Evolutionary conservation across 2,888 invertebrate species (phyloP), one percentile per base, ranked within the genome.

Genomic region (Helicoverpa assulta): DNA sequence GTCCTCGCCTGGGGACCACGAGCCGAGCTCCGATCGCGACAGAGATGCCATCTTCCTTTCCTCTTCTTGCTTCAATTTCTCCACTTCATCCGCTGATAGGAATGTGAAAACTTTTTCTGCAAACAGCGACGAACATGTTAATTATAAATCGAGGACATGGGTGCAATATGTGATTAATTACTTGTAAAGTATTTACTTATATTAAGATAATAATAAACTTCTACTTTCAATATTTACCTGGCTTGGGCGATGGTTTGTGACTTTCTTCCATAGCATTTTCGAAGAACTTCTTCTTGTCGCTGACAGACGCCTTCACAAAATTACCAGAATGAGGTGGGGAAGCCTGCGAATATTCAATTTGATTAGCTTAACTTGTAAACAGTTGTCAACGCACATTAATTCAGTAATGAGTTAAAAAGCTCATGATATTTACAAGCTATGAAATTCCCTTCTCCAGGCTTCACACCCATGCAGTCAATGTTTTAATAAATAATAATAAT

Each of bases 261-360:
- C 98, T 98, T 92, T 98, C 98, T 95, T 99, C 98, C 97, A 99
- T 99, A 76, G 99, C 99, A 90, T 98, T 97, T 96, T 99, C 99
- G 93, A 99, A 99, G 95, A 99, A 98, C 90, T 98, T 98, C 94
- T 98, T 98, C 96, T 98, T 98, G 95, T 99, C 98, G 92, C 98
- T 98, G 89, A 99, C 99, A 74, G 98, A 97, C 91, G 98, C 97
- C 96, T 98, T 98, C 89, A 97, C 97, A 89, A 97, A 96, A 93
- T 96, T 97, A 88, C 96, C 97, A 90, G 97, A 97, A 87, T 97
- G 97, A 87, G 97, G 97, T 86, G 97, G 97, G 85, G 97, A 96
- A 91, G 96, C 95, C 96, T 96, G 92, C 63, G 85, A 68, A 91
- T 88, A 81, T 78, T 72, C 29, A 18, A 4, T 72, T 62, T 73